A percentile compares a stretch with the other conserved stretches of the same genome.
Conservation (phyloP, 1,140 invertebrate genomes). For the Paracyclopina nana region DNA sequence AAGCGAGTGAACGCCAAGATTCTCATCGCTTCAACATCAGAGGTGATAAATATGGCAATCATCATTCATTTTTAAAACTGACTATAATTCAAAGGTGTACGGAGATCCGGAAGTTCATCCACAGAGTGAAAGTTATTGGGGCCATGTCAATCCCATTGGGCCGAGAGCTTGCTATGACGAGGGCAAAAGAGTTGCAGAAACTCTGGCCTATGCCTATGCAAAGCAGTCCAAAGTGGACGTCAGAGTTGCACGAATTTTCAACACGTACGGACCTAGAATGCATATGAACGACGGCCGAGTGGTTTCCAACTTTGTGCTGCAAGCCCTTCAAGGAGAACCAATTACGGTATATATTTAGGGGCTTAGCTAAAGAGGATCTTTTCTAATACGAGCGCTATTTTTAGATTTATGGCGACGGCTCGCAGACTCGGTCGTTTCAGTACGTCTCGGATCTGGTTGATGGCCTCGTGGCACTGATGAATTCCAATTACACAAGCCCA, state of each 20-base stretch:
- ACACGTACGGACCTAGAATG: constrained; percentile 99
- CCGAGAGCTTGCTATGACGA: constrained; percentile 94
- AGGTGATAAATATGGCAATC: constrained; percentile 32
- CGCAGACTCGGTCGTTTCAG: constrained; percentile 64
- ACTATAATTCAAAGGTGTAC: constrained; percentile 61
- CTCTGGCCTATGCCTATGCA: constrained; percentile 85
- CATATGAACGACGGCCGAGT: constrained; percentile 97
- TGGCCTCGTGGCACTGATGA: constrained; percentile 79
- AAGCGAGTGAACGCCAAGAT: constrained; percentile 82
- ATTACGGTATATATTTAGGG: constrained; percentile 53
- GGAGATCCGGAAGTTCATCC: constrained; percentile 93
- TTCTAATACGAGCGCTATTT: constrained; percentile 5
- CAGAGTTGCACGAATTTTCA: constrained; percentile 91
- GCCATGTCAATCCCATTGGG: constrained; percentile 93
- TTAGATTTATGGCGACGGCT: constrained; percentile 1
- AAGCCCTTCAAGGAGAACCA: constrained; percentile 78
- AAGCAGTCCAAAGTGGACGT: constrained; percentile 90
- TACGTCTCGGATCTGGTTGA: constrained; percentile 94
- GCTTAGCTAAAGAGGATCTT: constrained; percentile 1
- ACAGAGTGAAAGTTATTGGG: constrained; percentile 90
- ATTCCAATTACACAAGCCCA: constrained; percentile 74
- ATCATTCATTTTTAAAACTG: neutral
- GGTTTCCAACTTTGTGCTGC: constrained; percentile 95
- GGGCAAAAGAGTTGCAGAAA: constrained; percentile 90
- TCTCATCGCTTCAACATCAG: constrained; percentile 90